phyloP scores from a whole-genome alignment of 2,797 vertebrate species.

The Oryzias dopingdopingensis region DNA sequence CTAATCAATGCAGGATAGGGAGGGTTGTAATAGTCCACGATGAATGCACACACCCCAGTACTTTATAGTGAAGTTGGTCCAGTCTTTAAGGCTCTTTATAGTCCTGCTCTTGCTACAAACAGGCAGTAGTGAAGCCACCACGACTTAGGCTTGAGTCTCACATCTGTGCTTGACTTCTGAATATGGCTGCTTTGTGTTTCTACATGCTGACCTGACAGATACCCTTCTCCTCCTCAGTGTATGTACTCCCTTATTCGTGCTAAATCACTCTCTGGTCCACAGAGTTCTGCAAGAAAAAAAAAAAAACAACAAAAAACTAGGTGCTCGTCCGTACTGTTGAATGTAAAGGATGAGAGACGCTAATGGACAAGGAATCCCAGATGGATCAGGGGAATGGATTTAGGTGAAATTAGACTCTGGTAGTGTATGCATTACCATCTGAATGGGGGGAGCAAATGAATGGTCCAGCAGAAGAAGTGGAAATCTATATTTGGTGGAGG shows the following conservation, averaged over 20 bases:
- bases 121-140: slow-evolving; percentile 43
- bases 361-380: slow-evolving; percentile 55
- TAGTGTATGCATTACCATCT: slow-evolving; percentile 53
- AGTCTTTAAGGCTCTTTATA: slow-evolving; percentile 64
- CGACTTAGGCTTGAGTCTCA: slow-evolving; percentile 52
- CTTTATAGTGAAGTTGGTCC: slow-evolving; percentile 55
- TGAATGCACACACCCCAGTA: slow-evolving; percentile 60
- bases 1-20: slow-evolving; percentile 63
- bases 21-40: slow-evolving; percentile 58
- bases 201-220: slow-evolving; percentile 52
- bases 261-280: slow-evolving; percentile 62
- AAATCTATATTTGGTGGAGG: slow-evolving; percentile 69
- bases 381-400: slow-evolving; percentile 62
- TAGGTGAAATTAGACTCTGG: slow-evolving; percentile 58
- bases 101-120: slow-evolving; percentile 66
- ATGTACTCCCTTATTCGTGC: slow-evolving; percentile 18
- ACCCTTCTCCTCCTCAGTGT: slow-evolving; percentile 45
- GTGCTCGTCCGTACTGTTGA: slow-evolving; percentile 28
- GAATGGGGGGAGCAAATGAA: slow-evolving; percentile 65
- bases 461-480: slow-evolving; percentile 57
- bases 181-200: slow-evolving; percentile 68
- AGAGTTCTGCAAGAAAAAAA: slow-evolving; percentile 39
- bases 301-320: slow-evolving; percentile 21
- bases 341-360: slow-evolving; percentile 38
- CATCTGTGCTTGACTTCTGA: slow-evolving; percentile 56